Base-by-base conservation (phyloP, 2,888 invertebrate genomes). In the Hypselothyrea guttata region DNA sequence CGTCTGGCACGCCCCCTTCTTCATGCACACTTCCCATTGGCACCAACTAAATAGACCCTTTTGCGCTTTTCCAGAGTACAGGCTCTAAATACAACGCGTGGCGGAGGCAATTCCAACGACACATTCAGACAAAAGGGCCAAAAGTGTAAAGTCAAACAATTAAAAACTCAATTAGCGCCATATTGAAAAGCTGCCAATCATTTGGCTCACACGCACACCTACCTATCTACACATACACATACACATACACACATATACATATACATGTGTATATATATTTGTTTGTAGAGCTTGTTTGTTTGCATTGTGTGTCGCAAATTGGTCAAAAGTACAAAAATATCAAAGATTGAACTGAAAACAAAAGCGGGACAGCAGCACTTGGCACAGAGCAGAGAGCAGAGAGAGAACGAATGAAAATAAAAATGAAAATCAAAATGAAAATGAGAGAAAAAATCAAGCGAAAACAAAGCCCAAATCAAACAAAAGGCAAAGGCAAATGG, bases 91-190 rank as follows among this genome's bases (percentile, higher is more conserved):
- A n/a, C 48, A 48, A 59, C 56, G 42, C 30, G 9, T 37, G 15
- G 15, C 16, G 37, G 37, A 16, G 38, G 40, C 70, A 70, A 63
- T 62, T 57, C 52, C 35, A 66, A 51, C 65, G 70, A 69, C 69
- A 72, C 63, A 49, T 60, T 48, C 46, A 60, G 51, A 59, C 70
- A 59, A 70, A 65, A 65, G 67, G 63, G 52, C 49, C 75, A 73
- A 70, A 76, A 77, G 79, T 79, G 77, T 62, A 68, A 77, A 77
- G 63, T 75, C 81, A 71, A 84, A 82, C 81, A 82, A 82, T 82
- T 84, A 82, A 84, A 82, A 82, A 82, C 81, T 84, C 81, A 82
- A 82, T 82, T 82, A 82, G 81, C 84, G 81, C 84, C 84, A 82
- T 75, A 74, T 84, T 81, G 82, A 76, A 81, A 78, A 71, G 76